These are phyloP conservation scores for Lepus townsendii DNA, from an alignment of 2,797 vertebrate species.

Conservation along the genomic window DNA sequence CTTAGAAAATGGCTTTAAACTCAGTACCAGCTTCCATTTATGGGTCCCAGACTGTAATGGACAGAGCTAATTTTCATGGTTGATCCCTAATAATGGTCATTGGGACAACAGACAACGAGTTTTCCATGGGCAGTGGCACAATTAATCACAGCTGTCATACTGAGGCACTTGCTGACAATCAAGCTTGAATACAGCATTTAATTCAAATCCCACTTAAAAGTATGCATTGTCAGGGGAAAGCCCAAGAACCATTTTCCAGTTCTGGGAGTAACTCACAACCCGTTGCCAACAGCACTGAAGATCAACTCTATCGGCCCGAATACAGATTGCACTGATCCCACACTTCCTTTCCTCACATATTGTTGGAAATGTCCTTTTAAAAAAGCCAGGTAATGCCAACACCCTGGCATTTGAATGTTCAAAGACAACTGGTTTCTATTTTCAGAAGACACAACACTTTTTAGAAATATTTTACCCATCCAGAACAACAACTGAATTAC, in stretches of 20 bases:
- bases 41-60: constrained; percentile 26
- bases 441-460: not conserved
- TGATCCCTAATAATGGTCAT: constrained; percentile 35
- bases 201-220: constrained; percentile 65
- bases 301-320: not conserved
- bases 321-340: not conserved
- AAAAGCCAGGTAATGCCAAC: not conserved
- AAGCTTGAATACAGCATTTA: constrained; percentile 64
- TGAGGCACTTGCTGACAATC: constrained; percentile 46
- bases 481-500: not conserved
- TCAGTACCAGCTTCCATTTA: constrained; percentile 60
- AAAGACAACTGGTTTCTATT: not conserved
- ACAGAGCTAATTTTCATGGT: constrained; percentile 56
- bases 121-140: constrained; percentile 64
- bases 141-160: constrained; percentile 48
- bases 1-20: constrained; percentile 55
- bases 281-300: not conserved
- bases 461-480: constrained; percentile 1
- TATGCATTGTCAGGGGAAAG: not conserved
- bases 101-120: constrained; percentile 55
- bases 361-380: not conserved
- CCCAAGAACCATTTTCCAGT: constrained; percentile 25
- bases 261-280: constrained; percentile 43
- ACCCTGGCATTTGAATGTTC: not conserved
- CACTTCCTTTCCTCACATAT: not conserved